phyloP scores from a whole-genome alignment of 2,797 vertebrate species.

The Darevskia mixta region DNA sequence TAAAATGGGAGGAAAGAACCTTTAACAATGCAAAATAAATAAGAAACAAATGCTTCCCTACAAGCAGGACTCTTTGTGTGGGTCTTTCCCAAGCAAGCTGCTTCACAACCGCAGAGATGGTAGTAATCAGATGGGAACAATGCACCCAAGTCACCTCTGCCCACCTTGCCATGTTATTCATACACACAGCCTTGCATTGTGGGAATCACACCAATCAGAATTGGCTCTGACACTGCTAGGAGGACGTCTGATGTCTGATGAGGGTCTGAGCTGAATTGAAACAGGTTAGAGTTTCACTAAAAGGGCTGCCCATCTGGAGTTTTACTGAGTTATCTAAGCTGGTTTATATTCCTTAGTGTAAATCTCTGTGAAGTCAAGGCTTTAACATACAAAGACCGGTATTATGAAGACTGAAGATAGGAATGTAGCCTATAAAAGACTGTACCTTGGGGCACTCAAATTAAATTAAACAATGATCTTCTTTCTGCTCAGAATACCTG shows the following conservation, averaged over 20 bases:
- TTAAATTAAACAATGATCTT: slow-evolving; percentile 69
- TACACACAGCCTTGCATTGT: not conserved
- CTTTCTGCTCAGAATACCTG: slow-evolving; percentile 58
- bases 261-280: not conserved
- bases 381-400: slow-evolving; percentile 54
- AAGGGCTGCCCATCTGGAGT: slow-evolving; percentile 1
- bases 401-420: slow-evolving; percentile 58
- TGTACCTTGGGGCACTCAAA: slow-evolving; percentile 57
- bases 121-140: not conserved
- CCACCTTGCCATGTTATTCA: not conserved
- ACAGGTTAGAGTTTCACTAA: not conserved
- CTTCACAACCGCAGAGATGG: not conserved
- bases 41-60: not conserved
- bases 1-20: not conserved
- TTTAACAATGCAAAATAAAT: too few species aligned
- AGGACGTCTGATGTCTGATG: not conserved
- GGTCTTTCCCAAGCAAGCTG: not conserved
- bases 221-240: not conserved
- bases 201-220: not conserved
- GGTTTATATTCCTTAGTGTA: slow-evolving; percentile 26
- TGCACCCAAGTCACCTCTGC: not conserved
- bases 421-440: slow-evolving; percentile 50
- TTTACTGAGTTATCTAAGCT: slow-evolving; percentile 8
- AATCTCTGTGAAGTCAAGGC: slow-evolving; percentile 21
- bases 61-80: not conserved